Conservation (phyloP, 2,113 vertebrate genomes). For the Xiphias gladius region DNA sequence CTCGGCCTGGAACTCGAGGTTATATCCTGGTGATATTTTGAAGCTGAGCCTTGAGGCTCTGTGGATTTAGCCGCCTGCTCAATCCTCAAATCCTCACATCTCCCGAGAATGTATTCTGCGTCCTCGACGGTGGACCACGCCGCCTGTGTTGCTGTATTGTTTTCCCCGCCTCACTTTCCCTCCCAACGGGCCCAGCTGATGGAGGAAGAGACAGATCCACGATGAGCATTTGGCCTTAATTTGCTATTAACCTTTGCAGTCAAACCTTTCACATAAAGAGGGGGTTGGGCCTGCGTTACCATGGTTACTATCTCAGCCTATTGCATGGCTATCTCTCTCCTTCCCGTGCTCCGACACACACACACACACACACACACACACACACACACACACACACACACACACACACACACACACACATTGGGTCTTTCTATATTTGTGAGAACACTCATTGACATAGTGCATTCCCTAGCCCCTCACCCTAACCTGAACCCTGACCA, state of each 20-base stretch:
- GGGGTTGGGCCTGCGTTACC: slow-evolving; percentile 50
- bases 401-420: slow-evolving; percentile 17
- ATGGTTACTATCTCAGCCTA: slow-evolving; percentile 70
- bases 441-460: background rate
- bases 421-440: background rate
- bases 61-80: too few relatives aligned
- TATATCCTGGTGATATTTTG: too few relatives aligned
- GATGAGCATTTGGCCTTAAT: slow-evolving; percentile 42
- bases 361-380: slow-evolving; percentile 17
- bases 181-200: background rate
- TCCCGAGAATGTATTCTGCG: background rate
- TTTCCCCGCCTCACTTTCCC: background rate
- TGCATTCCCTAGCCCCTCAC: too few relatives aligned
- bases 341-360: background rate
- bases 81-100: too few relatives aligned
- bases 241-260: slow-evolving; percentile 68
- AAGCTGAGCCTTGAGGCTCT: too few relatives aligned
- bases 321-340: slow-evolving; percentile 5
- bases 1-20: too few relatives aligned
- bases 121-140: too few relatives aligned
- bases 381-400: slow-evolving; percentile 18
- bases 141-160: background rate
- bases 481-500: too few relatives aligned
- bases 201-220: slow-evolving; percentile 20
- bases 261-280: slow-evolving; percentile 22